These are phyloP conservation scores for Toxostoma redivivum DNA, from an alignment of 2,113 vertebrate species.

Conservation along the genomic window DNA sequence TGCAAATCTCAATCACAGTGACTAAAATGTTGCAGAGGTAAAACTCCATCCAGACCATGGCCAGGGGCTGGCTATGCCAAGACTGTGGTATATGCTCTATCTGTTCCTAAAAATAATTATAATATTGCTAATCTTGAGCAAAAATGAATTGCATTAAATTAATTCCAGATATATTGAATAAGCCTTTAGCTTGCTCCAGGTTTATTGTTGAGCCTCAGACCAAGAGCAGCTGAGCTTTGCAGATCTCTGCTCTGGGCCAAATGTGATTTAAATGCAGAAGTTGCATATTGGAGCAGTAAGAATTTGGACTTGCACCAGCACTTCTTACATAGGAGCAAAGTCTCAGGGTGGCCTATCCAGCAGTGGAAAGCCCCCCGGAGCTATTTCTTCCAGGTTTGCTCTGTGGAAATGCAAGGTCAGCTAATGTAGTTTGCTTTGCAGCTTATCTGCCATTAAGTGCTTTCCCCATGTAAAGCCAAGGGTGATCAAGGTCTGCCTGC, in stretches of 20 bases:
- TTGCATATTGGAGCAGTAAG: not conserved
- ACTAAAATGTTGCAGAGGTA: not conserved
- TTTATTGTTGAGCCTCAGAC: not conserved
- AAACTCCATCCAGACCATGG: not conserved
- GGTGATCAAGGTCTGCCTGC: constrained; percentile 13
- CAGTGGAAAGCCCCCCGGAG: not conserved
- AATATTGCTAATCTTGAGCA: not conserved
- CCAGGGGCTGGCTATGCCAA: not conserved
- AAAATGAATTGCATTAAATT: not conserved
- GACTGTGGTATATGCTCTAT: not conserved
- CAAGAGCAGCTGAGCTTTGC: not conserved
- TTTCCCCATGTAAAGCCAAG: not conserved
- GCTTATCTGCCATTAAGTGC: not conserved
- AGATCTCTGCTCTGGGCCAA: not conserved
- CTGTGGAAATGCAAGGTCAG: not conserved
- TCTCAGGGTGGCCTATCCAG: not conserved
- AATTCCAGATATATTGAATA: not conserved
- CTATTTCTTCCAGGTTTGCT: not conserved
- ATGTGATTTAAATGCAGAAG: not conserved
- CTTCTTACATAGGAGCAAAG: not conserved
- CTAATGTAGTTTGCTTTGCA: not conserved
- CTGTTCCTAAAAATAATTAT: not conserved
- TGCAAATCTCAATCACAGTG: not conserved
- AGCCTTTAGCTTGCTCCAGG: not conserved
- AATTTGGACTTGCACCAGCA: not conserved